These are phyloP conservation scores for Odontesthes bonariensis DNA, from an alignment of 2,113 vertebrate genomes.

Conservation along the genomic window DNA sequence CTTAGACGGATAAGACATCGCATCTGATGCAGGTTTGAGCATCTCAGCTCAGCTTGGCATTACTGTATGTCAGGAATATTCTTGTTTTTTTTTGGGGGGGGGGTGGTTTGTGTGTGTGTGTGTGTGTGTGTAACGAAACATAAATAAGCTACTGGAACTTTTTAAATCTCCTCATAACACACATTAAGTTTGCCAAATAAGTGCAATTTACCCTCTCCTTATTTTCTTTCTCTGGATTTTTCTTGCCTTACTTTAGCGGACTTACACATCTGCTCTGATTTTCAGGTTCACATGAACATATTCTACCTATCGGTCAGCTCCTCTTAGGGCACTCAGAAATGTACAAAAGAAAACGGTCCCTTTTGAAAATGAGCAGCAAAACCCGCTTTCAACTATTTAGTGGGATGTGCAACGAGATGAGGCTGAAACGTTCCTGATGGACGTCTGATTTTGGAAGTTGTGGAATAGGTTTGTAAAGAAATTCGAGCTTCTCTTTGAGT, in stretches of 20 bases:
- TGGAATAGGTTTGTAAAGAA: constrained; percentile 16
- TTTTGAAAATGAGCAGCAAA: not conserved
- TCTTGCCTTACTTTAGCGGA: constrained; percentile 36
- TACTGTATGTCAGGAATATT: constrained; percentile 68
- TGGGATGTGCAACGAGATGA: not conserved
- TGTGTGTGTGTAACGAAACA: constrained; percentile 51
- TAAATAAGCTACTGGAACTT: constrained; percentile 73
- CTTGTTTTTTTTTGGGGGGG: constrained; percentile 41
- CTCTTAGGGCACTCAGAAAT: constrained; percentile 23
- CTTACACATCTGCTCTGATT: constrained; percentile 11
- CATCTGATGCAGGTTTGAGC: constrained; percentile 63
- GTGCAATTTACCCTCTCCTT: constrained; percentile 47
- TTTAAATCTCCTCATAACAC: constrained; percentile 37
- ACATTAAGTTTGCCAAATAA: constrained; percentile 51
- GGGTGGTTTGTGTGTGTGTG: too few relatives aligned
- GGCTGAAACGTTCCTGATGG: constrained; percentile 35
- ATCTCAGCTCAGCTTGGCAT: constrained; percentile 59
- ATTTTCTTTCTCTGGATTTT: constrained; percentile 33
- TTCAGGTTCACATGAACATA: constrained; percentile 23
- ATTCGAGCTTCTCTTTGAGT: constrained; percentile 4
- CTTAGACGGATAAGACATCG: constrained; percentile 56
- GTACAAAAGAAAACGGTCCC: not conserved
- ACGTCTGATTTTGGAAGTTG: not conserved
- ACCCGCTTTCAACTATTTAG: not conserved
- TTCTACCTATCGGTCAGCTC: constrained; percentile 19